phyloP scores from a whole-genome alignment of 1,140 invertebrate species.

The Hermetia illucens region DNA sequence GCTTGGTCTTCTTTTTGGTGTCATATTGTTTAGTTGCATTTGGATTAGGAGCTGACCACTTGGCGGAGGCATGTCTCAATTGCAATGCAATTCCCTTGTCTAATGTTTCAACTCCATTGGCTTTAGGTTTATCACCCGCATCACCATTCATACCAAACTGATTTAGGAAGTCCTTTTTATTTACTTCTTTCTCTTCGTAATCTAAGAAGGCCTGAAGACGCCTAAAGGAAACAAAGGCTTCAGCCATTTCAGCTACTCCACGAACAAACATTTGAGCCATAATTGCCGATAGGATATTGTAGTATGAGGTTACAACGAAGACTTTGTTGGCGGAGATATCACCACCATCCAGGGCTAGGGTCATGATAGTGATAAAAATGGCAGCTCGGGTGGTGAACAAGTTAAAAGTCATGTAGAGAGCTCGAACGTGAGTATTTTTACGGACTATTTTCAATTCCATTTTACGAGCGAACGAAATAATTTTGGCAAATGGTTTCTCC shows the following conservation, averaged over 20 bases:
- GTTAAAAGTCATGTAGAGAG: conserved; percentile 55
- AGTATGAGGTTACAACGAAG: conserved; percentile 51
- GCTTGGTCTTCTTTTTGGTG: no score
- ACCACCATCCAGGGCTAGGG: conserved; percentile 33
- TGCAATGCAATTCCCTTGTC: no score
- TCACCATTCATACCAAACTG: no score
- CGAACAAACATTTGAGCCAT: conserved; percentile 59
- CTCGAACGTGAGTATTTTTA: conserved; percentile 50
- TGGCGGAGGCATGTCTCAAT: no score
- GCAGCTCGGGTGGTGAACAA: conserved; percentile 53
- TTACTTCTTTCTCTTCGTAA: conserved; percentile 33
- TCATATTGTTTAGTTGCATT: no score
- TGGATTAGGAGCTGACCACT: no score
- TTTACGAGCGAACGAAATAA: conserved; percentile 41
- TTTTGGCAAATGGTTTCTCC: conserved; percentile 54
- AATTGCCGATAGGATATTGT: conserved; percentile 43
- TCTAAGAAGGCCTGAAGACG: conserved; percentile 38
- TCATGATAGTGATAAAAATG: conserved; percentile 45
- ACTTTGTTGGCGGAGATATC: conserved; percentile 42
- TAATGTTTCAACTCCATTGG: no score
- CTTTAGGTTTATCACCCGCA: no score
- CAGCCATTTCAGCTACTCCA: no score
- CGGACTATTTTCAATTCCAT: conserved; percentile 44
- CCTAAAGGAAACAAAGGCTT: conserved; percentile 43
- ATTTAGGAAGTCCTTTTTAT: no score